Percentiles rank a stretch among this genome's conserved stretches.
These are phyloP conservation scores for Vimba vimba DNA, from an alignment of 2,113 vertebrate genomes.

Conservation along the genomic window DNA sequence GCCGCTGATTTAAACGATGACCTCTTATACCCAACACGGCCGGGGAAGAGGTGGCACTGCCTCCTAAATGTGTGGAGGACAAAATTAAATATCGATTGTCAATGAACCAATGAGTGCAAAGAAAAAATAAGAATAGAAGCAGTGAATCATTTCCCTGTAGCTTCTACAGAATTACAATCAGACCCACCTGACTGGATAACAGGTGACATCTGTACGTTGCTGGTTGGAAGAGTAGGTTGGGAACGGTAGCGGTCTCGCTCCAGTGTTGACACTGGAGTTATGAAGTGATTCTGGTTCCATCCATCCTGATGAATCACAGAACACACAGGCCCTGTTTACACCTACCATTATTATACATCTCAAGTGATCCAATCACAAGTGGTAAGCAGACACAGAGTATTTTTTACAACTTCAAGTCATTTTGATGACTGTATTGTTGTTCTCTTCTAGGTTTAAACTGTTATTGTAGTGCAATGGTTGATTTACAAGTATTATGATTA, in stretches of 20 bases:
- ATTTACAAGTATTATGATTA: background rate
- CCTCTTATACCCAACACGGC: conserved; percentile 92
- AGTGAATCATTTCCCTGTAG: background rate
- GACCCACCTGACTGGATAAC: conserved; percentile 93
- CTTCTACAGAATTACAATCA: background rate
- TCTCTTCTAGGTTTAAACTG: background rate
- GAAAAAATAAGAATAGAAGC: background rate
- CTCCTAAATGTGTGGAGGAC: conserved; percentile 76
- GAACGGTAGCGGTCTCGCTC: conserved; percentile 96
- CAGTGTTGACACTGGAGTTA: conserved; percentile 94
- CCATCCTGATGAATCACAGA: conserved; percentile 82
- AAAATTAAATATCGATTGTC: background rate
- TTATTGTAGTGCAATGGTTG: background rate
- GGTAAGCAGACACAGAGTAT: background rate
- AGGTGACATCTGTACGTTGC: conserved; percentile 93
- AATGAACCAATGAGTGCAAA: background rate
- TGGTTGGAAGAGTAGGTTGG: conserved; percentile 92
- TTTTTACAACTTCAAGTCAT: background rate
- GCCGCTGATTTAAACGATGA: conserved; percentile 88
- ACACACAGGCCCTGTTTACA: conserved; percentile 43
- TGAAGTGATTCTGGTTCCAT: conserved; percentile 98
- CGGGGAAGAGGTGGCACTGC: conserved; percentile 95
- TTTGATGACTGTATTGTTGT: background rate
- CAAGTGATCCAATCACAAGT: background rate
- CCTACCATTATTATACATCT: background rate